Base-by-base conservation (phyloP, 2,113 vertebrate species). In the Hippocampus zosterae region DNA sequence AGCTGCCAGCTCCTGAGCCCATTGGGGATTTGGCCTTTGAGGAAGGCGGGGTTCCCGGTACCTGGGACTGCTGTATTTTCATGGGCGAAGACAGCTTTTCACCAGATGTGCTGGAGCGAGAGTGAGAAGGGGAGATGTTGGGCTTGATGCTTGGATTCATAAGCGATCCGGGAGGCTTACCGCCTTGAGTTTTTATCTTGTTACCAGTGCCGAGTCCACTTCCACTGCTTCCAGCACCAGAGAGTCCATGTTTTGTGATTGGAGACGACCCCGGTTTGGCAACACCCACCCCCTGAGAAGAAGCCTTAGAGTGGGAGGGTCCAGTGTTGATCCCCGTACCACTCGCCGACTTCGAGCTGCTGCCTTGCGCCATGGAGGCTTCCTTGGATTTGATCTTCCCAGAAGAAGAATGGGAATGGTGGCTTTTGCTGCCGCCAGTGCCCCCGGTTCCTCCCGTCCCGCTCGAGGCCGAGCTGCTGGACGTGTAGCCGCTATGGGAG, bases 21-120 rank as follows among this genome's bases (percentile, higher is more conserved):
- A 99, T 98, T 18, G 96, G 97, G 0, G 97, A 98, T 90, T 99
- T 99, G 0, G 96, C 96, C 87, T 98, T 99, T 27, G 95, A 98
- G 0, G 96, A 96, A 0, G 96, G 96, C 9, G 96, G 96, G 2
- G 96, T 98, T 48, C 95, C 96, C 6, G 96, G 96, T 72, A 99
- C 94, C 76, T 92, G 91, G 25, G 91, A 90, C 72, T 92, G 92
- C 77, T 91, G 91, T 60, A 96, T 95, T 67, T 99, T 99, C 96
- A 98, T 93, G 59, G 96, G 96, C 67, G 96, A 98, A 57, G 96
- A 94, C 56, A 98, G 89, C 84, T 99, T 99, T 67, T 99, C 97
- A 52, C 93, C 91, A 44, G 94, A 92, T 72, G 92, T 91, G 0
- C 94, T 92, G 57, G 95, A 94, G 65, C 96, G 94, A 8, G 97